phyloP scores from a whole-genome alignment of 1,140 invertebrate genomes.

The Lysiphlebus fabarum region DNA sequence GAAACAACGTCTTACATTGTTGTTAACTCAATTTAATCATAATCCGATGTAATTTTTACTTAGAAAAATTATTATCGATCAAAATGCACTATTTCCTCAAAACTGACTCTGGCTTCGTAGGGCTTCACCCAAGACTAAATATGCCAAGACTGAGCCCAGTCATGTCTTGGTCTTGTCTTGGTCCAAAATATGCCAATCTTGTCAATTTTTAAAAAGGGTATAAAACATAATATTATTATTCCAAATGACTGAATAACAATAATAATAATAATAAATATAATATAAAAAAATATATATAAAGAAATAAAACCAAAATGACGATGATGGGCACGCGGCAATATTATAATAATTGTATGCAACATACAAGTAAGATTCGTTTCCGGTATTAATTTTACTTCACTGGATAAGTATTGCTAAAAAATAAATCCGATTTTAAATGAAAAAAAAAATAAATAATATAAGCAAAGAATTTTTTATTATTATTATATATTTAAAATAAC shows the following conservation, averaged over 20 bases:
- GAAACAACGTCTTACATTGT: no score
- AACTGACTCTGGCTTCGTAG: no score
- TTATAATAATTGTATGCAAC: not conserved
- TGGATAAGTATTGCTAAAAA: not conserved
- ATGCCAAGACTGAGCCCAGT: no score
- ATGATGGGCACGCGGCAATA: no score
- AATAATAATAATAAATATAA: conserved; percentile 7
- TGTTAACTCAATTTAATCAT: no score
- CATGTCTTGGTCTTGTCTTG: no score
- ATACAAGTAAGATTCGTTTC: conserved; percentile 34
- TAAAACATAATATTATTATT: conserved; percentile 40
- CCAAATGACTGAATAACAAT: conserved; percentile 32
- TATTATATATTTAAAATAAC: conserved; percentile 2
- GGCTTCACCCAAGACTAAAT: no score
- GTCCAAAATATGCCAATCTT: no score
- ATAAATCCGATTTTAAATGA: conserved; percentile 17
- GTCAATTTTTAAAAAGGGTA: conserved; percentile 21
- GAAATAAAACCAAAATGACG: not conserved
- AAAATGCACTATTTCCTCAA: no score
- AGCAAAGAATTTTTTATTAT: conserved; percentile 8
- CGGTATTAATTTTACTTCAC: conserved; percentile 19
- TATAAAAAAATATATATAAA: not conserved
- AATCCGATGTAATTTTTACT: no score
- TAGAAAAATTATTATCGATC: no score
- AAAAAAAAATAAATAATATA: conserved; percentile 23